phyloP scores from a whole-genome alignment of 2,797 vertebrate species.

The Leuciscus waleckii region DNA sequence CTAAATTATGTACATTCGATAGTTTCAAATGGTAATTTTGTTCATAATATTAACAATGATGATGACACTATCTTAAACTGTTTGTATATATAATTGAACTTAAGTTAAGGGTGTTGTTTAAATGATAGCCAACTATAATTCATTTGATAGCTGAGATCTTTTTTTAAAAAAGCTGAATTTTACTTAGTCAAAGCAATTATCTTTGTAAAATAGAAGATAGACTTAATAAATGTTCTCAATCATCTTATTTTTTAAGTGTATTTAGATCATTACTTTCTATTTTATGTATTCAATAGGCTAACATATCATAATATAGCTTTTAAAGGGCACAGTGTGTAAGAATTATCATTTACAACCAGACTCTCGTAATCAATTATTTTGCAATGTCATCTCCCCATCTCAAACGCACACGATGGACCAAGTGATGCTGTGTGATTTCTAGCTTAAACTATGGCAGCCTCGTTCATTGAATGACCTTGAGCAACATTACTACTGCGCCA shows the following conservation, averaged over 20 bases:
- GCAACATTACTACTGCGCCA: constrained; percentile 34
- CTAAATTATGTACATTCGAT: not conserved
- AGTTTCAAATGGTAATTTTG: not conserved
- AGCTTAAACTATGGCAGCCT: constrained; percentile 53
- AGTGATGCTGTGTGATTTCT: constrained; percentile 44
- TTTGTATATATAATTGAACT: not conserved
- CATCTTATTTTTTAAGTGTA: not conserved
- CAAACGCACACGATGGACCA: not conserved
- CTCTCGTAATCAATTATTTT: not conserved
- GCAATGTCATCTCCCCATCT: not conserved
- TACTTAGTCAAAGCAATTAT: not conserved
- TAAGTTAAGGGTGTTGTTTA: not conserved
- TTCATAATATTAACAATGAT: not conserved
- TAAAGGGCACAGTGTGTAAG: not conserved
- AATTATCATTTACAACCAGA: not conserved
- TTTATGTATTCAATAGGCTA: not conserved
- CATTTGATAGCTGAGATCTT: not conserved
- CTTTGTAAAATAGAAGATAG: not conserved
- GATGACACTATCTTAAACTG: not conserved
- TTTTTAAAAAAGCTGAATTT: too few species aligned
- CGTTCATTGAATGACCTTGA: constrained; percentile 75
- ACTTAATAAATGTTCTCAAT: not conserved
- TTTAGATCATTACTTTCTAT: not conserved
- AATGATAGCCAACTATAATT: not conserved
- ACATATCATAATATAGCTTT: not conserved